These are phyloP conservation scores for Conus ventricosus DNA, from an alignment of 1,140 invertebrate genomes.

Conservation along the genomic window DNA sequence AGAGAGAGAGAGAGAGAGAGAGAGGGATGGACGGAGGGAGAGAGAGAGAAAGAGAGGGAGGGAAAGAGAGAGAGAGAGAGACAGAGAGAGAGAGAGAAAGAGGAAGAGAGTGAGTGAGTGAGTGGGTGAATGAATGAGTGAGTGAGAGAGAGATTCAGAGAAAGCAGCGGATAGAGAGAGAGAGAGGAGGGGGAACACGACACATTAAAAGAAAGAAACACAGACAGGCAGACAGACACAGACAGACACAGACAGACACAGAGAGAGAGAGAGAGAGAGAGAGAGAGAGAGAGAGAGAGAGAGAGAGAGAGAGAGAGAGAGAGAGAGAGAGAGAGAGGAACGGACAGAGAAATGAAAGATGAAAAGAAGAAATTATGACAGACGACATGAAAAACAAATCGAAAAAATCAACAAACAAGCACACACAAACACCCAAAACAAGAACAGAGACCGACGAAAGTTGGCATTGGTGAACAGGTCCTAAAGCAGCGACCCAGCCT, in stretches of 20 bases:
- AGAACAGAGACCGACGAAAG: too few relatives aligned
- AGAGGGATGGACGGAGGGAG: not conserved
- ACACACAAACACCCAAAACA: too few relatives aligned
- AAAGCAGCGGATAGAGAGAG: not conserved
- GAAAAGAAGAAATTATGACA: not conserved
- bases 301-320: not conserved
- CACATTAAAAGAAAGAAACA: not conserved
- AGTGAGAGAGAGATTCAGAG: not conserved
- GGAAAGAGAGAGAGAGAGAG: not conserved
- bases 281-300: not conserved
- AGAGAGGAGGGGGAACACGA: not conserved
- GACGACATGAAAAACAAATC: too few relatives aligned
- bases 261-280: not conserved
- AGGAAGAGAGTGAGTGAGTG: not conserved
- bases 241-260: not conserved
- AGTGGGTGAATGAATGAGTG: not conserved
- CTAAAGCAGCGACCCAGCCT: too few relatives aligned
- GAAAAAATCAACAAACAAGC: too few relatives aligned
- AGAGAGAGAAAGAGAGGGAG: not conserved
- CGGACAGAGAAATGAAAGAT: not conserved
- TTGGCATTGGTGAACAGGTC: too few relatives aligned
- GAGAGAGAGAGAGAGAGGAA: not conserved
- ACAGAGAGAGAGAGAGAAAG: not conserved
- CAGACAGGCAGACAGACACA: not conserved
- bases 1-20: not conserved